Conservation (phyloP, 2,113 vertebrate genomes). For the Hydropotes inermis region DNA sequence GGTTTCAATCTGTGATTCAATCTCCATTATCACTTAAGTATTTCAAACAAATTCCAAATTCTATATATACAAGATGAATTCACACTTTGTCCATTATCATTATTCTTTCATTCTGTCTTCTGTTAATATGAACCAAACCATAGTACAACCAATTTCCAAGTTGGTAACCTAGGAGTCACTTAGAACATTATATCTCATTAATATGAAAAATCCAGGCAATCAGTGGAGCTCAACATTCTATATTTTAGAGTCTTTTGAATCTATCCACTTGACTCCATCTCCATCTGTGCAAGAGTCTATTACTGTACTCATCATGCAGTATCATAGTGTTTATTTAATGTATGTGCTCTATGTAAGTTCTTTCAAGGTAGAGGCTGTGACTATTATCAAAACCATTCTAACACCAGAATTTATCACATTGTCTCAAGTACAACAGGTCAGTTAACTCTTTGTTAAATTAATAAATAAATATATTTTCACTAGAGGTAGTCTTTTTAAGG, state of each 20-base stretch:
- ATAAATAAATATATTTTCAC: neutral
- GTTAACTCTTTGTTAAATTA: neutral
- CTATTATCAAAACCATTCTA: neutral
- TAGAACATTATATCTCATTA: neutral
- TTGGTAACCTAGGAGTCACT: neutral
- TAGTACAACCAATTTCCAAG: neutral
- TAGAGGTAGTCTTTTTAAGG: neutral
- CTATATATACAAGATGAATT: neutral
- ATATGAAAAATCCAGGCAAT: neutral
- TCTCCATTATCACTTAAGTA: neutral
- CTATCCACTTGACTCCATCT: neutral
- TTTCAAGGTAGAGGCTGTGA: rapidly evolving
- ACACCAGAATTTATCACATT: neutral
- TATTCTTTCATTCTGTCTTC: neutral
- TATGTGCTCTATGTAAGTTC: neutral
- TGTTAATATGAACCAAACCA: neutral
- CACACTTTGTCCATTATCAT: neutral
- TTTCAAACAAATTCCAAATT: neutral
- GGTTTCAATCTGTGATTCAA: neutral
- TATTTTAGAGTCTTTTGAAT: neutral
- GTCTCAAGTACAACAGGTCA: neutral
- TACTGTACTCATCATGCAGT: neutral
- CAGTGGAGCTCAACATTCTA: neutral
- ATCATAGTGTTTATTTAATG: neutral
- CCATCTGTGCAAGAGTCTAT: neutral